Evolutionary conservation across 1,140 invertebrate species (phyloP).

Genomic region (Ganaspis sp.): DNA sequence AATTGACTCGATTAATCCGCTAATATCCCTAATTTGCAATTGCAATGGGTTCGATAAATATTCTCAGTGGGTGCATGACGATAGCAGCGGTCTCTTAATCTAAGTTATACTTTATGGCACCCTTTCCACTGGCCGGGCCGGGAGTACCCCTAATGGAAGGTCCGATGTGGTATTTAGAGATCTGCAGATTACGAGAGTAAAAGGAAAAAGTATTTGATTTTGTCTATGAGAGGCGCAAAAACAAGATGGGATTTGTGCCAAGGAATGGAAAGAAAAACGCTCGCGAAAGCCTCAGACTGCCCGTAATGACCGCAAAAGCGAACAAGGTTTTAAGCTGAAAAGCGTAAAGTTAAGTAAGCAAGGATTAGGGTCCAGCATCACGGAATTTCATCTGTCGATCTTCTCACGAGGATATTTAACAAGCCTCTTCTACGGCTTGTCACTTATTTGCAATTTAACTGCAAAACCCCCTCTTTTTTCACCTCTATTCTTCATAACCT

Average conservation of each 20-base stretch:
- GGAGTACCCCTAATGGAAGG: not conserved
- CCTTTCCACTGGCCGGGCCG: not conserved
- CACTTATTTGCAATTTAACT: no score
- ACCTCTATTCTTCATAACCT: no score
- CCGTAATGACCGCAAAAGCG: conserved; percentile 28
- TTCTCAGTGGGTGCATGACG: not conserved
- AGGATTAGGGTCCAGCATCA: conserved; percentile 14
- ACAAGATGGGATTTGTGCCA: conserved; percentile 26
- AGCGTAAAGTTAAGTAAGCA: conserved; percentile 27
- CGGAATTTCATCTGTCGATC: conserved; percentile 5
- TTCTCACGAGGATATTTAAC: conserved; percentile 18
- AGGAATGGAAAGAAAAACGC: conserved; percentile 23
- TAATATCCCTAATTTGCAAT: conserved; percentile 14
- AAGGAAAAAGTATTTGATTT: conserved; percentile 9
- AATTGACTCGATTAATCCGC: not conserved
- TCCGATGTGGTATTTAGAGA: conserved; percentile 15
- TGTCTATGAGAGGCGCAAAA: conserved; percentile 23
- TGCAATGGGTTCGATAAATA: conserved; percentile 6
- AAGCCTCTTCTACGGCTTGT: not conserved
- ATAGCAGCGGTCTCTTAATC: conserved; percentile 10
- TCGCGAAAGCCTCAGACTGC: conserved; percentile 10
- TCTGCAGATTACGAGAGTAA: conserved; percentile 4
- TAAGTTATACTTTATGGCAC: conserved; percentile 23
- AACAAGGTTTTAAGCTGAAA: conserved; percentile 22
- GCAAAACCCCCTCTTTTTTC: no score